Evolutionary conservation across 2,797 vertebrate genomes (phyloP), one percentile per base, ranked within the genome.

Genomic region (Alfaro cultratus): DNA sequence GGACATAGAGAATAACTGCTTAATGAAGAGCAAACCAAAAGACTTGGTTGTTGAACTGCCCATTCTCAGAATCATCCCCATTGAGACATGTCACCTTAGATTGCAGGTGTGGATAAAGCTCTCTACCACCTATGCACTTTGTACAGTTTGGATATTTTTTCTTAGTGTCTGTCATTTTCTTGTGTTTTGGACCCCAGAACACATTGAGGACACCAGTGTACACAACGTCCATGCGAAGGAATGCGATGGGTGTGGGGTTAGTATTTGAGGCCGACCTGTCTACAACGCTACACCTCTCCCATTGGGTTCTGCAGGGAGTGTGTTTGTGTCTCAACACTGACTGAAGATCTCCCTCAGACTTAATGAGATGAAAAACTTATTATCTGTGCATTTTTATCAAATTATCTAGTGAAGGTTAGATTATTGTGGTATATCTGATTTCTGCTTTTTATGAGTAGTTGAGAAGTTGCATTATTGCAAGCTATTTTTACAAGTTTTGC

Each of bases 191-290:
- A 26, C 71, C 36, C 0, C 80, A 99, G 98, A 97, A 98, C 81
- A 99, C 97, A 0, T 92, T 99, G 60, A 95, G 96, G 90, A 98
- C 98, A 0, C 99, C 98, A 0, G 98, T 99, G 81, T 99, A 99
- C 92, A 99, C 97, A 0, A 99, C 98, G 0, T 98, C 98, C 68
- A 89, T 94, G 95, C 91, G 98, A 47, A 96, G 98, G 89, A 98
- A 99, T 0, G 97, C 98, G 0, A 99, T 98, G 98, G 97, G 98
- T 0, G 91, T 95, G 0, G 98, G 98, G 39, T 85, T 99, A 64
- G 97, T 99, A 1, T 99, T 99, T 75, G 98, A 99, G 87, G 98
- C 98, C 0, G 98, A 99, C 77, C 96, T 99, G 72, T 96, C 91
- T 80, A 99, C 97, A 2, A 95, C 94, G 0, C 94, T 89, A 85